phyloP scores from a whole-genome alignment of 2,797 vertebrate species.

The Peromyscus melanophrys region DNA sequence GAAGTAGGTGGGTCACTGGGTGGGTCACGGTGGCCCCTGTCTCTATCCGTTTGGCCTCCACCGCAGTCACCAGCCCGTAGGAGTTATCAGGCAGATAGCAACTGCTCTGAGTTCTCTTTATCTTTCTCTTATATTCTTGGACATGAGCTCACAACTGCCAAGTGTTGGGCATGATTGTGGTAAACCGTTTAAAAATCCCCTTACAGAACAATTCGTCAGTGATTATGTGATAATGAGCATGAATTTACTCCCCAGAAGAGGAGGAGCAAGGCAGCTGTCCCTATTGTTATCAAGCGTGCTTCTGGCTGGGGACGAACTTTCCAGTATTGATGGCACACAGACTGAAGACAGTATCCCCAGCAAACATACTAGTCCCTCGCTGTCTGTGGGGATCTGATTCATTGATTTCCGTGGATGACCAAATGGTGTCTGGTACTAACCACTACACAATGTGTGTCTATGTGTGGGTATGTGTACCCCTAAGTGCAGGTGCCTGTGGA shows the following conservation, averaged over 20 bases:
- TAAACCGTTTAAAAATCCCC: neutral
- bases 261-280: neutral
- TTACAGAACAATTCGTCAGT: neutral
- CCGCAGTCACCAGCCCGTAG: neutral
- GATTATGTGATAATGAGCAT: neutral
- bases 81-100: rapidly evolving
- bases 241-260: neutral
- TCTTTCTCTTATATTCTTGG: neutral
- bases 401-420: neutral
- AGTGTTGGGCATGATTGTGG: neutral
- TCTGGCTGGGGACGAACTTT: neutral
- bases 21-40: neutral
- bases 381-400: neutral
- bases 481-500: neutral
- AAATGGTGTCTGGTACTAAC: neutral
- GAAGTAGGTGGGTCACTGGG: too few species aligned
- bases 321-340: neutral
- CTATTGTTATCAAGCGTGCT: neutral
- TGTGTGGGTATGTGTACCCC: neutral
- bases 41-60: neutral
- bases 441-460: neutral
- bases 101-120: neutral
- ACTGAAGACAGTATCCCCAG: neutral
- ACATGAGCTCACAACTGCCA: neutral
- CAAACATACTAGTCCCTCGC: neutral